These are phyloP conservation scores for Delia radicum DNA, from an alignment of 1,140 invertebrate genomes.

Conservation along the genomic window DNA sequence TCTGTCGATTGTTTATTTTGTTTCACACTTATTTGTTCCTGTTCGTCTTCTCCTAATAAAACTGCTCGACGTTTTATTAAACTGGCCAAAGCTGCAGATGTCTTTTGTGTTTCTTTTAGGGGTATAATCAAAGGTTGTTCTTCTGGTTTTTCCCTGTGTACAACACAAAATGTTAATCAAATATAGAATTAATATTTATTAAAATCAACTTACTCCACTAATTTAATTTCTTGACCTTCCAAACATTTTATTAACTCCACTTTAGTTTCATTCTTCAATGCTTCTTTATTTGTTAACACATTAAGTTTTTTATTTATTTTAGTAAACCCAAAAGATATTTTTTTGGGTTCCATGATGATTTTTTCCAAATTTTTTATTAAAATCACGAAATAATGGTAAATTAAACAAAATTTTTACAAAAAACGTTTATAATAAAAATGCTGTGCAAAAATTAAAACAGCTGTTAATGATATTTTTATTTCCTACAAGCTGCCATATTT, in stretches of 20 bases:
- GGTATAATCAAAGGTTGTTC: constrained; percentile 65
- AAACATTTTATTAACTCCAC: constrained; percentile 73
- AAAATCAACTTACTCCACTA: constrained; percentile 70
- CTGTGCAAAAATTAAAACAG: neutral
- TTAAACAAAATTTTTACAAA: neutral
- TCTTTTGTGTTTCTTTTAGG: constrained; percentile 60
- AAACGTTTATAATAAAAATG: neutral
- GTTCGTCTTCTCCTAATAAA: constrained; percentile 44
- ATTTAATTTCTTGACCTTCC: constrained; percentile 72
- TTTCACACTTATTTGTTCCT: constrained; percentile 32
- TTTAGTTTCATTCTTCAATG: constrained; percentile 57
- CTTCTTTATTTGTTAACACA: constrained; percentile 51
- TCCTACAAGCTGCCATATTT: neutral
- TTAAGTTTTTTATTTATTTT: constrained; percentile 69
- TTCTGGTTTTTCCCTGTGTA: constrained; percentile 59
- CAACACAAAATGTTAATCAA: neutral
- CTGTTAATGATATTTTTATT: no score
- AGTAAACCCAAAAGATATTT: constrained; percentile 76
- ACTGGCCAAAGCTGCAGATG: constrained; percentile 58
- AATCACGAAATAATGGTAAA: neutral
- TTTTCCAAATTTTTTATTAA: no score
- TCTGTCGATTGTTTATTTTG: no score
- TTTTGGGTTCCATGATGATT: constrained; percentile 60
- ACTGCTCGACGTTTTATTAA: constrained; percentile 45
- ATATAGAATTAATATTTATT: neutral